phyloP scores from a whole-genome alignment of 2,888 invertebrate genomes.

The Meteorus colon region DNA sequence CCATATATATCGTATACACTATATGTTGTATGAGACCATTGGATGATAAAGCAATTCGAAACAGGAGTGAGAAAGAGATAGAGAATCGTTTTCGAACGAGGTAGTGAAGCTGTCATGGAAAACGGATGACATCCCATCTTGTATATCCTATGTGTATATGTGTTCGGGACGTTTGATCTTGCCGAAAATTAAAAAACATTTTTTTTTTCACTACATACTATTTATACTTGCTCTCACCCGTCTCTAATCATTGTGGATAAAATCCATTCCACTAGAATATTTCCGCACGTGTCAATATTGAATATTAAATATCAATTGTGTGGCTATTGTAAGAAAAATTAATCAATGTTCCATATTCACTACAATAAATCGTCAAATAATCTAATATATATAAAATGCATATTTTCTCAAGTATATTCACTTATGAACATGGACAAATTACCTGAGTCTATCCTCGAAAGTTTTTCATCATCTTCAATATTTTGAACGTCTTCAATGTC shows the following conservation, averaged over 20 bases:
- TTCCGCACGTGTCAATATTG: no score
- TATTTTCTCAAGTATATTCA: constrained; percentile 12
- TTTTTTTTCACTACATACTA: constrained; percentile 17
- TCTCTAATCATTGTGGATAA: background rate
- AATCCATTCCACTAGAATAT: background rate
- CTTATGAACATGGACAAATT: constrained; percentile 30
- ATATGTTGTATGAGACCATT: background rate
- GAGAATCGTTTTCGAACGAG: constrained; percentile 46
- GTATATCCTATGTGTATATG: constrained; percentile 56
- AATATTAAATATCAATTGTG: no score
- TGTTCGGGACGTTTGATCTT: constrained; percentile 58
- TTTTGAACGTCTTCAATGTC: constrained; percentile 67
- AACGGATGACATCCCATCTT: constrained; percentile 63
- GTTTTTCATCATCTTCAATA: no score
- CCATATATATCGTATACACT: background rate
- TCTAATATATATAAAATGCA: no score
- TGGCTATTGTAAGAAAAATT: no score
- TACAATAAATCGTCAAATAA: no score
- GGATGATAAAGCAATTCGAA: background rate
- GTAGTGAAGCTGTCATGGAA: constrained; percentile 67
- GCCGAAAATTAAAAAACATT: constrained; percentile 50
- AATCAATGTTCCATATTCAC: no score
- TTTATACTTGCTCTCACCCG: background rate
- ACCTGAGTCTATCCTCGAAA: constrained; percentile 47
- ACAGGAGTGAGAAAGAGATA: background rate